Evolutionary conservation across 2,113 vertebrate genomes (phyloP), one percentile per base, ranked within the genome.

Genomic region (Myiozetetes cayanensis): DNA sequence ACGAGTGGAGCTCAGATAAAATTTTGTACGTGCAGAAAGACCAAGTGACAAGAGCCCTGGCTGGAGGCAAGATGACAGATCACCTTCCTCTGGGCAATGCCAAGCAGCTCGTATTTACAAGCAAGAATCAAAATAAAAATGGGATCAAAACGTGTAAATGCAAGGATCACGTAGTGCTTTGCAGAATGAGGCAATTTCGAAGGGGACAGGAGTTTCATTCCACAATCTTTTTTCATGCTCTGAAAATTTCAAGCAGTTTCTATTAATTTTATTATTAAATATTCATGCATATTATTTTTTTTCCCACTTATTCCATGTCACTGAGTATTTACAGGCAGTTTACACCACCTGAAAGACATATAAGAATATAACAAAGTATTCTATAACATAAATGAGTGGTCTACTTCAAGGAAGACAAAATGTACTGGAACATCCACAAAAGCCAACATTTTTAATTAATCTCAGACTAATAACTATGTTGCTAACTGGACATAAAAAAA

Each of bases 391-490:
- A 58, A 67, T 16, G 67, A 85, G 21, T 6, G 14, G 39, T 43
- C 89, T 73, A 15, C 35, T 79, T 28, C 71, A 94, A 95, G 77
- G 22, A 93, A 88, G 87, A 23, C 49, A 82, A 87, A 78, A 59
- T 8, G 9, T 39, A 81, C 41, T 25, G 43, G 31, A 80, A 52
- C 33, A 94, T 35, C 49, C 70, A 52, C 25, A 71, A 27, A 77
- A 96, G 46, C 39, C 90, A 94, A 43, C 24, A 56, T 76, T 92
- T 80, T 65, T 12, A 93, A 95, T 95, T 79, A 84, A 79, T 83
- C 55, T 87, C 79, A 89, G 78, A 47, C 71, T 53, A 85, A 73
- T 47, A 82, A 67, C 71, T 9, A 3, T 7, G 14, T 8, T 85
- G 55, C 65, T 74, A 88, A 30, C 33, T 70, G 71, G 62, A 14